Evolutionary conservation across 2,888 invertebrate species (phyloP).

Genomic region (Bombylius discolor): DNA sequence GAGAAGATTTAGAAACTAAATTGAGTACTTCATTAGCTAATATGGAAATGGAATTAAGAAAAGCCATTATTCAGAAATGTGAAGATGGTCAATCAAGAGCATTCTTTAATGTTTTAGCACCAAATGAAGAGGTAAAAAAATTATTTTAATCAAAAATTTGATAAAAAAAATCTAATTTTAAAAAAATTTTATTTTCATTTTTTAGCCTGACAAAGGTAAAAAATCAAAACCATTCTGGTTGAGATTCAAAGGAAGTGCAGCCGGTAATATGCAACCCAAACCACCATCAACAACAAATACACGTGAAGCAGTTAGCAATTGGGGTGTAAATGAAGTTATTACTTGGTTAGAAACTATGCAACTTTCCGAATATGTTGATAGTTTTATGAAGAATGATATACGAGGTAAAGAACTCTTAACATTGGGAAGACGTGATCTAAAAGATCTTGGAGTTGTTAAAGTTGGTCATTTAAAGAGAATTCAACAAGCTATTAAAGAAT

Average conservation of each 20-base stretch:
- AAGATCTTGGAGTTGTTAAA: slow-evolving; percentile 87
- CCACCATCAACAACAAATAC: slow-evolving; percentile 25
- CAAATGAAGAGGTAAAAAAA: slow-evolving; percentile 32
- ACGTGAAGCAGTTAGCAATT: slow-evolving; percentile 45
- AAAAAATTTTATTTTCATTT: background rate
- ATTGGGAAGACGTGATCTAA: slow-evolving; percentile 70
- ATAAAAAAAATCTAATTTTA: background rate
- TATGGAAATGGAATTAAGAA: slow-evolving; percentile 59
- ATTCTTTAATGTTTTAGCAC: slow-evolving; percentile 33
- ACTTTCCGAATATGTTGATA: slow-evolving; percentile 80
- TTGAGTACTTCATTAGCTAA: slow-evolving; percentile 51
- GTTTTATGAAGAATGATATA: slow-evolving; percentile 82
- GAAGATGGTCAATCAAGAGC: slow-evolving; percentile 32
- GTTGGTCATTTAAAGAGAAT: slow-evolving; percentile 94
- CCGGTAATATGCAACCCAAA: slow-evolving; percentile 20
- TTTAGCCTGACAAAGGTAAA: slow-evolving; percentile 39
- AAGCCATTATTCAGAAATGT: slow-evolving; percentile 44
- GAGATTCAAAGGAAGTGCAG: slow-evolving; percentile 40
- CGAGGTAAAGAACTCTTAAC: slow-evolving; percentile 78
- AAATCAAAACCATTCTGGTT: slow-evolving; percentile 58
- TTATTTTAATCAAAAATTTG: background rate
- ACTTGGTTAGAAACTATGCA: slow-evolving; percentile 82
- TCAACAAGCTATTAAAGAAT: slow-evolving; percentile 80
- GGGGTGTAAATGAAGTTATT: slow-evolving; percentile 84
- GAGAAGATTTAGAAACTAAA: slow-evolving; percentile 55